Evolutionary conservation across 2,113 vertebrate genomes (phyloP).

Genomic region (Limnothrissa miodon): DNA sequence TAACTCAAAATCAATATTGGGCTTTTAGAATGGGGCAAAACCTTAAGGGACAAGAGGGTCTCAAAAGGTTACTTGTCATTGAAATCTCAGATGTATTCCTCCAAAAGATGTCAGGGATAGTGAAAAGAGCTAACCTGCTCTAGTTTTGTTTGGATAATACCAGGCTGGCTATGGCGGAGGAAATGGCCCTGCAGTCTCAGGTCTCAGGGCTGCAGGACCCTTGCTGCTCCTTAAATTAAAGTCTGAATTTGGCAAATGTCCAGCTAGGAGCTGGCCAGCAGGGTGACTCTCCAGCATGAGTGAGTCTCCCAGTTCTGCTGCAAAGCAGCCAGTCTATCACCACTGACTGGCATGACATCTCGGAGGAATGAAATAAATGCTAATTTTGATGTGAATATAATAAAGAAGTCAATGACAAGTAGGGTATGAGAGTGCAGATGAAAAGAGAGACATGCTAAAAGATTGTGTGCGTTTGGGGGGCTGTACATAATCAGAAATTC

Average conservation of each 20-base stretch:
- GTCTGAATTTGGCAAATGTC: not conserved
- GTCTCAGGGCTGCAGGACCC: not conserved
- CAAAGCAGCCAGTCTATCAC: conserved; percentile 5
- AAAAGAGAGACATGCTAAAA: not conserved
- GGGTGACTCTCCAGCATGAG: not conserved
- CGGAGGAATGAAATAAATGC: not conserved
- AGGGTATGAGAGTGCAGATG: not conserved
- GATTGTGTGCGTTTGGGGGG: no score
- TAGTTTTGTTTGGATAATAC: not conserved
- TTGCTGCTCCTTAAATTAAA: conserved; percentile 21
- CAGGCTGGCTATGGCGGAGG: not conserved
- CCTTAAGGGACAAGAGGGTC: conserved; percentile 76
- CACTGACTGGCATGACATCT: not conserved
- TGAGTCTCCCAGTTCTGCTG: not conserved
- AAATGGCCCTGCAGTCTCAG: conserved; percentile 7
- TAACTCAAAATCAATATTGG: conserved; percentile 90
- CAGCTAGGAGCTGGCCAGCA: conserved; percentile 12
- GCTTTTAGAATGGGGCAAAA: conserved; percentile 87
- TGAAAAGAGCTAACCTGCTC: not conserved
- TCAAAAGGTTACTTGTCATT: conserved; percentile 76
- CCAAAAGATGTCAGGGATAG: not conserved
- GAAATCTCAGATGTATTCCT: conserved; percentile 68
- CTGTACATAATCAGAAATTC: no score
- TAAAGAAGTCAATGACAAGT: not conserved
- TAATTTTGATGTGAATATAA: not conserved